Evolutionary conservation across 1,140 invertebrate species (phyloP).

Genomic region (Littorina saxatilis): DNA sequence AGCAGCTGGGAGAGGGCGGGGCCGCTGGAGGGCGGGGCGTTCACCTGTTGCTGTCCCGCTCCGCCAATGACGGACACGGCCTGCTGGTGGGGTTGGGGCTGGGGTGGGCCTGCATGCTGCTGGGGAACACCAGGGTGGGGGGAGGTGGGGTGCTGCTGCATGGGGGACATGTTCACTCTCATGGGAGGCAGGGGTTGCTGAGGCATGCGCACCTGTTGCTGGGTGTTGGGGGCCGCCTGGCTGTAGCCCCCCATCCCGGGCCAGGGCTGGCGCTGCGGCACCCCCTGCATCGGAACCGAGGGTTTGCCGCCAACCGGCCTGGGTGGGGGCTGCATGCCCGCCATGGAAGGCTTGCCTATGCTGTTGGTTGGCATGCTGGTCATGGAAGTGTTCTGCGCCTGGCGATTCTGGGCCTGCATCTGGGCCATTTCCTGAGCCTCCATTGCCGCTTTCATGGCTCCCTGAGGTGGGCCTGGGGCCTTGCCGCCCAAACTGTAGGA

Average conservation of each 20-base stretch:
- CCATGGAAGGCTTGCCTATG: conserved; percentile 50
- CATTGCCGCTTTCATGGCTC: conserved; percentile 90
- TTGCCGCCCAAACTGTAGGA: conserved; percentile 59
- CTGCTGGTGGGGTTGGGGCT: conserved; percentile 59
- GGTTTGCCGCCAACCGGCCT: conserved; percentile 39
- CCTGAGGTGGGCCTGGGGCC: conserved; percentile 86
- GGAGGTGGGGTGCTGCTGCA: conserved; percentile 41
- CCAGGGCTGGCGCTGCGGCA: conserved; percentile 36
- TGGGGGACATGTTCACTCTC: conserved; percentile 40
- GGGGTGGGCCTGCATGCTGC: conserved; percentile 48
- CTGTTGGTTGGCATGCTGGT: conserved; percentile 36
- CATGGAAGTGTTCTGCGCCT: conserved; percentile 36
- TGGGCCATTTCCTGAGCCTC: conserved; percentile 93
- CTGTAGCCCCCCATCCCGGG: conserved; percentile 34
- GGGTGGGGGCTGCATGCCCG: conserved; percentile 53
- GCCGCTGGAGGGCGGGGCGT: conserved; percentile 70
- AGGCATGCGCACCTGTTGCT: conserved; percentile 45
- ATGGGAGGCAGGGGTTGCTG: conserved; percentile 43
- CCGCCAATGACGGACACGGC: conserved; percentile 41
- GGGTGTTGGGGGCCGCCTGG: conserved; percentile 41
- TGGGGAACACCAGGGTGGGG: conserved; percentile 46
- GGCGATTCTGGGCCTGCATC: conserved; percentile 72
- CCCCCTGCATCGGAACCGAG: conserved; percentile 39
- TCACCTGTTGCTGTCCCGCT: conserved; percentile 42
- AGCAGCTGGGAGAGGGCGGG: conserved; percentile 88